Conservation (phyloP, 2,113 vertebrate genomes). For the Aegithalos caudatus region DNA sequence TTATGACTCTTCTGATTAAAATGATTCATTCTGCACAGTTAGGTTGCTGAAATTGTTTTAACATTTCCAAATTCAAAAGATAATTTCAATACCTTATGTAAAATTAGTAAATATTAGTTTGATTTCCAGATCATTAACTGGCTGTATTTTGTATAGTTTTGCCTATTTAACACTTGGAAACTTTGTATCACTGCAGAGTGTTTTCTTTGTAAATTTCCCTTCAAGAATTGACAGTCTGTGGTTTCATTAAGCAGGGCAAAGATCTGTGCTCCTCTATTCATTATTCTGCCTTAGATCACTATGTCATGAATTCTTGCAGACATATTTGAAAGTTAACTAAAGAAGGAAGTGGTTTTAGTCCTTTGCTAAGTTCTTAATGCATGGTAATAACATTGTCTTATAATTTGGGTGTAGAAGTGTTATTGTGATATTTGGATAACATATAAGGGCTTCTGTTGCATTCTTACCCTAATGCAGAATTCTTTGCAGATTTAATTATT, state of each 20-base stretch:
- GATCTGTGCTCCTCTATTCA: not conserved
- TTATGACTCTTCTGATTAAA: conserved; percentile 12
- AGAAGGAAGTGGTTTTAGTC: not conserved
- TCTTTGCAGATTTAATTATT: not conserved
- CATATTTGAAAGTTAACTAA: not conserved
- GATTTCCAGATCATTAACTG: not conserved
- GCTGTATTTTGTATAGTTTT: not conserved
- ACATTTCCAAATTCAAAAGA: not conserved
- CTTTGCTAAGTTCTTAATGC: not conserved
- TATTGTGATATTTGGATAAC: not conserved
- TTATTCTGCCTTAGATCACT: not conserved
- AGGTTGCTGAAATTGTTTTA: not conserved
- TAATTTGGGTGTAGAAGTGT: not conserved
- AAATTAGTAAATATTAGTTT: not conserved
- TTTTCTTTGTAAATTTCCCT: not conserved
- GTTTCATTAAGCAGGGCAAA: not conserved
- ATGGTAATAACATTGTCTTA: not conserved
- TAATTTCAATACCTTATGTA: not conserved
- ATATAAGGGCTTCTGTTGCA: not conserved
- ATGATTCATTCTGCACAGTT: not conserved
- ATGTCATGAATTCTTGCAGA: not conserved
- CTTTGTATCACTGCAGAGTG: not conserved
- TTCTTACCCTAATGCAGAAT: not conserved
- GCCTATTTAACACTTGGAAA: not conserved
- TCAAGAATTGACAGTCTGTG: not conserved